Percentiles rank a stretch among this genome's conserved stretches.
These are phyloP conservation scores for Bombus pyrosoma DNA, from an alignment of 1,140 invertebrate genomes.

Conservation along the genomic window DNA sequence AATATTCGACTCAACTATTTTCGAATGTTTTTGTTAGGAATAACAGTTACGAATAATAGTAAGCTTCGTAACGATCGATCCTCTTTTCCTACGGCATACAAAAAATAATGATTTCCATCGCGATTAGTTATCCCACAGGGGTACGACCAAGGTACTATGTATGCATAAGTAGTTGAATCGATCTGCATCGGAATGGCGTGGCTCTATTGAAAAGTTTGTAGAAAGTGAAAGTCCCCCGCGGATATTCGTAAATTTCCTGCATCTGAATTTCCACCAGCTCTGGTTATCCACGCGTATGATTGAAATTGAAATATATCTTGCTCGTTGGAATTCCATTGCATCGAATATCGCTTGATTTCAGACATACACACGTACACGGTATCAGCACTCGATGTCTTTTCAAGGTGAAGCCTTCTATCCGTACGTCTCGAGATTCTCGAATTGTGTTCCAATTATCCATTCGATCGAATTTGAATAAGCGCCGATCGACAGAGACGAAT, in stretches of 20 bases:
- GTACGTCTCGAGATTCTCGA: background rate
- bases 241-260: slow-evolving; percentile 2
- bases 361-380: too few species aligned
- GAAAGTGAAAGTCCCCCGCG: slow-evolving; percentile 16
- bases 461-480: background rate
- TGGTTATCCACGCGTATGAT: background rate
- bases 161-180: slow-evolving; percentile 1
- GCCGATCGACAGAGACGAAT: background rate
- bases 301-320: background rate
- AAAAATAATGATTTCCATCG: background rate
- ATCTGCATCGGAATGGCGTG: background rate
- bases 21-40: too few species aligned
- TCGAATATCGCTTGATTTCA: too few species aligned
- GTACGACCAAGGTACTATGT: background rate
- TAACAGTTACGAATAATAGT: too few species aligned
- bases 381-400: background rate
- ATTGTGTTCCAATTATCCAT: background rate
- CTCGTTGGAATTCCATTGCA: background rate
- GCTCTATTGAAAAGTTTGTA: background rate
- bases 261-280: slow-evolving; percentile 14
- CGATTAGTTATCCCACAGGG: background rate
- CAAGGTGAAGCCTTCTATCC: background rate
- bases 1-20: too few species aligned
- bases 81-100: background rate
- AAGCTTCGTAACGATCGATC: too few species aligned